phyloP scores from a whole-genome alignment of 2,888 invertebrate species.

The Lordiphosa andalusiaca region DNA sequence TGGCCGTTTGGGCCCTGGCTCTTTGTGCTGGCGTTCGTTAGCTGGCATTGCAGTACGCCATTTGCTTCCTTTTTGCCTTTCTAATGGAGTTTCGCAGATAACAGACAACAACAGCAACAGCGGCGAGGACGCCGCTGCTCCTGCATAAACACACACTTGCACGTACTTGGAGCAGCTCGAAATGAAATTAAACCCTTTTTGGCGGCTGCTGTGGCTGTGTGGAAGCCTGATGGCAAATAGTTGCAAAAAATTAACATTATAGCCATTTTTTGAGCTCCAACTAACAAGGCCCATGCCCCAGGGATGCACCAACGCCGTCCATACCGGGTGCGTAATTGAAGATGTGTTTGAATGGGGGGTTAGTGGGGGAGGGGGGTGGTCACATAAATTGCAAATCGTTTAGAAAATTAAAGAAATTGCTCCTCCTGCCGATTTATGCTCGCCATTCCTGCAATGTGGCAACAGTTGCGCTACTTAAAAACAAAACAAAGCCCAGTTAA shows the following conservation, averaged over 20 bases:
- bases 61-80: conserved; percentile 71
- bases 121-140: conserved; percentile 43
- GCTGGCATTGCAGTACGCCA: conserved; percentile 55
- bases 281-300: conserved; percentile 48
- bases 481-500: conserved; percentile 28
- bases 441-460: conserved; percentile 52
- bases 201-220: conserved; percentile 42
- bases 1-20: conserved; percentile 9
- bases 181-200: conserved; percentile 76
- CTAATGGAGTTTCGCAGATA: conserved; percentile 76
- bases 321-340: conserved; percentile 50
- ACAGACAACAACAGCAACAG: conserved; percentile 44
- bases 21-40: conserved; percentile 57
- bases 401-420: conserved; percentile 59
- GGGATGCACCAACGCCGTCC: conserved; percentile 33
- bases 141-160: conserved; percentile 72
- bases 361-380: too few relatives aligned
- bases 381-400: conserved; percentile 64
- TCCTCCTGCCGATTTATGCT: conserved; percentile 18
- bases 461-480: conserved; percentile 46
- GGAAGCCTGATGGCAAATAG: conserved; percentile 47
- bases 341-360: conserved; percentile 31
- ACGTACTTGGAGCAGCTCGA: conserved; percentile 59
- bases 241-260: conserved; percentile 68
- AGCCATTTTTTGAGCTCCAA: conserved; percentile 51